Percentiles rank a stretch among this genome's conserved stretches.
These are phyloP conservation scores for Gymnodraco acuticeps DNA, from an alignment of 2,797 vertebrate species.

Conservation along the genomic window DNA sequence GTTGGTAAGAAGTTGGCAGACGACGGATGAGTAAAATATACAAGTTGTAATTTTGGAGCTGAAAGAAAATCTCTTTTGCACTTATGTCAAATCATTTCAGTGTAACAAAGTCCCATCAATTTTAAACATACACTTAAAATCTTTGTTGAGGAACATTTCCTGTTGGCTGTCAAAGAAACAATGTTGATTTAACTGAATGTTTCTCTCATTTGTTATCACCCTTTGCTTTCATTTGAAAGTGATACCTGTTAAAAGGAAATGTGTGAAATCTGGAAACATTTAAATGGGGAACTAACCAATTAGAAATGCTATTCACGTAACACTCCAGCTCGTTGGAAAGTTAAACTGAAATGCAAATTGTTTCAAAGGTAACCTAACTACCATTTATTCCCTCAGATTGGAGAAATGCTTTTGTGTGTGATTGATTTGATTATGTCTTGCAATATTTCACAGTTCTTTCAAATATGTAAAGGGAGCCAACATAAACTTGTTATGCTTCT, in stretches of 20 bases:
- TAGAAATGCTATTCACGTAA: constrained; percentile 14
- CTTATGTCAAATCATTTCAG: constrained; percentile 75
- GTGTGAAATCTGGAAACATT: constrained; percentile 31
- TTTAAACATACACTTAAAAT: constrained; percentile 23
- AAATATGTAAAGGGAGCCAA: constrained; percentile 16
- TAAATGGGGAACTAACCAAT: constrained; percentile 1
- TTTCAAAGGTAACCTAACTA: constrained; percentile 54
- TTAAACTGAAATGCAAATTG: constrained; percentile 39
- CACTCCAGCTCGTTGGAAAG: constrained; percentile 12
- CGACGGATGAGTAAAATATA: too few relatives aligned
- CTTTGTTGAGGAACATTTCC: constrained; percentile 12
- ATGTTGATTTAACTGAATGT: constrained; percentile 3
- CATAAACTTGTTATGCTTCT: constrained; percentile 51
- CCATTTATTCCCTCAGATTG: constrained; percentile 25
- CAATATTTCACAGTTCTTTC: constrained; percentile 38
- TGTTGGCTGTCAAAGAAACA: constrained; percentile 9
- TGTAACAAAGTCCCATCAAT: constrained; percentile 25
- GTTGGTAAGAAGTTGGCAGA: too few relatives aligned
- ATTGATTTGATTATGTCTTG: constrained; percentile 23
- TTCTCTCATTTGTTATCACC: constrained; percentile 7
- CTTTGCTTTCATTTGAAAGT: constrained; percentile 36
- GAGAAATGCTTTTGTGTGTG: constrained; percentile 59
- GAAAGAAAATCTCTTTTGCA: constrained; percentile 51
- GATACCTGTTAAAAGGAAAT: constrained; percentile 21
- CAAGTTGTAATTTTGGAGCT: too few relatives aligned